Conservation (phyloP, 2,888 invertebrate genomes). For the Caenorhabditis angaria region DNA sequence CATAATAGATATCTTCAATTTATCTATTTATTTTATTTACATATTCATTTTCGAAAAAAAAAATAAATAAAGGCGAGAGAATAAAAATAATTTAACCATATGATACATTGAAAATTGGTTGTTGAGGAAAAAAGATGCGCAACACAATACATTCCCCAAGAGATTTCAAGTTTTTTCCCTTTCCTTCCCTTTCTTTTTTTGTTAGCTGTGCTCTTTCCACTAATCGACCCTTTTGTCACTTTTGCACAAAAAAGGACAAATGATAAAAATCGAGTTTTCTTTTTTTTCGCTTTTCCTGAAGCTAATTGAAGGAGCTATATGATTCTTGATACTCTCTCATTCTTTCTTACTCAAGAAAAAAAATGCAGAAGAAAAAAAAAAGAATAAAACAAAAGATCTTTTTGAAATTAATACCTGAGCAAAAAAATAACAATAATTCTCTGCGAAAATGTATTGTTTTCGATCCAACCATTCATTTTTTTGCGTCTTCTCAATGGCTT, state of each 20-base stretch:
- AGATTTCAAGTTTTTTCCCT: constrained; percentile 4
- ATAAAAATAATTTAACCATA: not conserved
- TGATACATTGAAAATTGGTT: not conserved
- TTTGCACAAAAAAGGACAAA: not conserved
- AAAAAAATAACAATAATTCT: not conserved
- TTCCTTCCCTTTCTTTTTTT: not conserved
- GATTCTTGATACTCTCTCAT: not conserved
- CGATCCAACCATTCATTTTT: constrained; percentile 5
- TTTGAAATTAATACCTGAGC: not conserved
- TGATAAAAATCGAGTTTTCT: not conserved
- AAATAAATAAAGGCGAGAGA: too few species aligned
- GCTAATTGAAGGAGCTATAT: not conserved
- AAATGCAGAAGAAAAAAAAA: not conserved
- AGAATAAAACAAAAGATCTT: not conserved
- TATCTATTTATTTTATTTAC: not conserved
- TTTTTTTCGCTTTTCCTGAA: not conserved
- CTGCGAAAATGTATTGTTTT: not conserved
- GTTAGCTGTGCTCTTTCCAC: constrained; percentile 1
- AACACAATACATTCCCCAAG: not conserved
- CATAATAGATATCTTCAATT: constrained; percentile 2
- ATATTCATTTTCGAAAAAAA: not conserved
- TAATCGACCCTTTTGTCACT: constrained; percentile 2
- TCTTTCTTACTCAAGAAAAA: not conserved
- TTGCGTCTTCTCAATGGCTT: constrained; percentile 35
- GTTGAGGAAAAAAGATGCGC: not conserved